Evolutionary conservation across 2,888 invertebrate species (phyloP).

Genomic region (Saturnia pavonia): DNA sequence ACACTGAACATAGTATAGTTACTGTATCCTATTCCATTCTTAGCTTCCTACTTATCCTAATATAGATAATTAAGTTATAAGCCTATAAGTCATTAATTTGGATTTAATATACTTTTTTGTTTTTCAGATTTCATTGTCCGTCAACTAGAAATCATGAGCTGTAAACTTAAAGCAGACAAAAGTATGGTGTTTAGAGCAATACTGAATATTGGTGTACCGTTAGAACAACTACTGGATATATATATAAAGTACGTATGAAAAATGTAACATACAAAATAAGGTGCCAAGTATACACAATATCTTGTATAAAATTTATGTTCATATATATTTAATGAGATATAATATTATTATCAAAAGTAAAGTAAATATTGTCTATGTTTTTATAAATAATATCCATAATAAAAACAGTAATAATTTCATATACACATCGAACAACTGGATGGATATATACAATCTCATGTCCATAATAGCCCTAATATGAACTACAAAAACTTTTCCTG

Average conservation of each 20-base stretch:
- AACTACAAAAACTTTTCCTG: no score
- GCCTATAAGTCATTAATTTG: background rate
- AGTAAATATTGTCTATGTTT: no score
- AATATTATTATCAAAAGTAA: no score
- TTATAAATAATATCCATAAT: no score
- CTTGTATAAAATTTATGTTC: background rate
- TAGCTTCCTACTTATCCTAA: background rate
- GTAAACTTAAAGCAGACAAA: constrained; percentile 86
- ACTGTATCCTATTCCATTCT: background rate
- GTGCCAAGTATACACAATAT: background rate
- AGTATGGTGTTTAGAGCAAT: constrained; percentile 90
- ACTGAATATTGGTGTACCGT: constrained; percentile 88
- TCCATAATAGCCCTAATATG: no score
- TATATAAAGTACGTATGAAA: constrained; percentile 86
- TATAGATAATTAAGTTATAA: background rate
- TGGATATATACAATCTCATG: no score
- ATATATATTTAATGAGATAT: no score
- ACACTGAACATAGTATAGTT: background rate
- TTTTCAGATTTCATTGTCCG: constrained; percentile 88
- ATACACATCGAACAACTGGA: no score
- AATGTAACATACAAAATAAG: background rate
- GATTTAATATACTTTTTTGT: constrained; percentile 23
- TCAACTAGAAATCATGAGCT: constrained; percentile 89
- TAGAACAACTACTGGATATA: constrained; percentile 89
- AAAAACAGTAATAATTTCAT: no score